These are phyloP conservation scores for Sibirionetta formosa DNA, from an alignment of 2,797 vertebrate species.

Conservation along the genomic window DNA sequence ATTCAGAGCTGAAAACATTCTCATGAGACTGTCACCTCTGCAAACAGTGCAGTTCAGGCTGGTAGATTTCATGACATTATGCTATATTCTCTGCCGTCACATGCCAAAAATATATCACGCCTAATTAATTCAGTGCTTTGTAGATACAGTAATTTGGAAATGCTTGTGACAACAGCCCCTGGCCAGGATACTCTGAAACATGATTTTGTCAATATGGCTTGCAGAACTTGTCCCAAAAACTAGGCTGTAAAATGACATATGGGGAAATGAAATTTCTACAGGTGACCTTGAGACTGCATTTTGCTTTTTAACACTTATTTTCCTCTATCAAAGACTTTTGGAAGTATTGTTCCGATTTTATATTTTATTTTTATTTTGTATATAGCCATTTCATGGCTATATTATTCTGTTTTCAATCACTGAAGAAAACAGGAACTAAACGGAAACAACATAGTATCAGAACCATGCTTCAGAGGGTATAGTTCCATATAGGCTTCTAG, in stretches of 20 bases:
- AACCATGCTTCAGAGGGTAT: background rate
- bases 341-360: background rate
- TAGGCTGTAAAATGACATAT: background rate
- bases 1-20: constrained; percentile 14
- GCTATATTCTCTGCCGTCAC: constrained; percentile 29
- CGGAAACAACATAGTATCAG: background rate
- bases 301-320: background rate
- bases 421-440: background rate
- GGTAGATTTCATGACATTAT: constrained; percentile 48
- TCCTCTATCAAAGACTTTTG: background rate
- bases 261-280: background rate
- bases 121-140: constrained; percentile 57
- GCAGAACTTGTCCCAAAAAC: constrained; percentile 34
- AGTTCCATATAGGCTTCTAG: background rate
- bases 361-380: background rate
- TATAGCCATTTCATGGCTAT: background rate
- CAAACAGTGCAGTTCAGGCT: constrained; percentile 53
- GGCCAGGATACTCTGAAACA: constrained; percentile 31
- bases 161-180: constrained; percentile 46
- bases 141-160: constrained; percentile 54
- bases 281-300: background rate
- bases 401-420: background rate
- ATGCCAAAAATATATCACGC: constrained; percentile 55
- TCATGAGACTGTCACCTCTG: constrained; percentile 17
- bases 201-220: constrained; percentile 1